These are phyloP conservation scores for Brachymystax lenok DNA, from an alignment of 2,797 vertebrate genomes.

Conservation along the genomic window DNA sequence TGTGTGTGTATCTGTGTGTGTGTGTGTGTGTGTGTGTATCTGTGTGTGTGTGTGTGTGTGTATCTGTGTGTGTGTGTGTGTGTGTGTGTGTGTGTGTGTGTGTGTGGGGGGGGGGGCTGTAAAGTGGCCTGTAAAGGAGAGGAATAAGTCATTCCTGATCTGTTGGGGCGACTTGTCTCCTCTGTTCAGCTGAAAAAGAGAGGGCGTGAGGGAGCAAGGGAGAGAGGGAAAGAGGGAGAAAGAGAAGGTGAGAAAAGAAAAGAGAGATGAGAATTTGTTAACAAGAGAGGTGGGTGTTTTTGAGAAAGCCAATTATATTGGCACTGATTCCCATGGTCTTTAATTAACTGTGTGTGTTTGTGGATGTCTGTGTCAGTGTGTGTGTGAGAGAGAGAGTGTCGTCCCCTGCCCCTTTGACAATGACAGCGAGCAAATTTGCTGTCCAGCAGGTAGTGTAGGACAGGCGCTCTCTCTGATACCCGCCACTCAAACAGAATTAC, in stretches of 20 bases:
- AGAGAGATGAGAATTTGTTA: not conserved
- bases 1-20: conserved; percentile 18
- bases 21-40: conserved; percentile 2
- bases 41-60: conserved; percentile 21
- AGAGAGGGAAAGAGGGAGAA: not conserved
- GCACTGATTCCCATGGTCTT: conserved; percentile 8
- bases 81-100: conserved; percentile 16
- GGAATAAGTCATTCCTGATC: conserved; percentile 4
- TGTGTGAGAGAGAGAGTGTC: not conserved
- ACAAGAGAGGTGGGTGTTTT: not conserved
- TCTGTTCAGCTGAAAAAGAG: not conserved
- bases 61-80: not conserved
- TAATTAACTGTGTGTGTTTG: conserved; percentile 9
- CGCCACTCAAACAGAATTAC: conserved; percentile 44
- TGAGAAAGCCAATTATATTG: conserved; percentile 18
- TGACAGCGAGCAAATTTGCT: conserved; percentile 5
- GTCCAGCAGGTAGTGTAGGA: conserved; percentile 34
- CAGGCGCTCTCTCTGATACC: conserved; percentile 27
- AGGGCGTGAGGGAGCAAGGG: not conserved
- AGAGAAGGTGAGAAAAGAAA: not conserved
- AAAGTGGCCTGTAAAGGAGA: not conserved
- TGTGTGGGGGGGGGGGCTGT: conserved; percentile 1
- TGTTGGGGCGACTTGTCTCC: not conserved
- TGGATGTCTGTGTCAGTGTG: not conserved
- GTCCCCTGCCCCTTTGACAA: not conserved